These are phyloP conservation scores for Metellina segmentata DNA, from an alignment of 2,888 invertebrate genomes.

Conservation along the genomic window DNA sequence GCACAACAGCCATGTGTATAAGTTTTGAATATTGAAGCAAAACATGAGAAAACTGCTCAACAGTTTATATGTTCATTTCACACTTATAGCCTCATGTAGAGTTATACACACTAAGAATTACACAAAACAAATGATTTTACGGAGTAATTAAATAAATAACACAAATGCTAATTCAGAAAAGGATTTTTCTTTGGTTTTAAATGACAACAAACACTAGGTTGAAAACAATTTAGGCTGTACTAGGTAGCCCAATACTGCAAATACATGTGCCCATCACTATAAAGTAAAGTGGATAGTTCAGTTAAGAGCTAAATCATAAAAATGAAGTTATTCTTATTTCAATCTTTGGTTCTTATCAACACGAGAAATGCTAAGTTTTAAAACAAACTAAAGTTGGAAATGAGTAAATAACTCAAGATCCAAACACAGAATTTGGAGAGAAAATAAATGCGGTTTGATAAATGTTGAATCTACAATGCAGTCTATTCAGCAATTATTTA, in stretches of 20 bases:
- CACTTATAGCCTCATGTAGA: background rate
- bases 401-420: background rate
- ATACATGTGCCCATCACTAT: background rate
- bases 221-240: background rate
- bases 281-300: background rate
- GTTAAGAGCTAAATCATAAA: background rate
- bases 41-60: conserved; percentile 12
- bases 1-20: conserved; percentile 32
- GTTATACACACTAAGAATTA: background rate
- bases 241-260: background rate
- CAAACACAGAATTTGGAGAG: background rate
- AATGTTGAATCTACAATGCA: background rate
- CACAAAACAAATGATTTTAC: background rate
- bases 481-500: background rate
- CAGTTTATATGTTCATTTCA: background rate
- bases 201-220: background rate
- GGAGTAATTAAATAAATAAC: background rate
- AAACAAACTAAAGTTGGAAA: background rate
- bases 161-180: background rate
- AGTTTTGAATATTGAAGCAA: conserved; percentile 16
- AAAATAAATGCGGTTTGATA: background rate
- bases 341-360: background rate
- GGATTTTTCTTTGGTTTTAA: background rate
- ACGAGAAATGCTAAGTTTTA: background rate
- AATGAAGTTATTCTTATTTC: background rate